Conservation (phyloP, 92 coral and sea anemone species). For the Diadumene lineata region DNA sequence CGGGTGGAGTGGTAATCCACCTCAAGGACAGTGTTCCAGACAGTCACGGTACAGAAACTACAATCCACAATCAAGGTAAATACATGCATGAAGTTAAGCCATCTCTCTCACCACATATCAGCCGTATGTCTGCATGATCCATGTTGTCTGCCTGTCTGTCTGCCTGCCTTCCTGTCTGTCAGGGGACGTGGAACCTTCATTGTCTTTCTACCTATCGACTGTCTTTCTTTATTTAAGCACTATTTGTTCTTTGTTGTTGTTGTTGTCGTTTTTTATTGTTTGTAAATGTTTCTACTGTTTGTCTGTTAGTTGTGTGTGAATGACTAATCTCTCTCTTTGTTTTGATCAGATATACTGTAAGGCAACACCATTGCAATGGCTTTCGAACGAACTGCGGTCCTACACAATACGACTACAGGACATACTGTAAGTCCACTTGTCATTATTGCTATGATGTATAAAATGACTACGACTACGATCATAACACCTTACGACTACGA, state of each 20-base stretch:
- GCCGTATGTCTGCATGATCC: neutral
- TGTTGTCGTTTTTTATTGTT: too few species aligned
- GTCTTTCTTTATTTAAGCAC: neutral
- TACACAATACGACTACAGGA: conserved; percentile 78
- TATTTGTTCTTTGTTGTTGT: neutral
- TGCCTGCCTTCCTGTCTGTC: too few species aligned
- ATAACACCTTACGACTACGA: neutral
- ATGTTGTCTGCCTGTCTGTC: conserved; percentile 1
- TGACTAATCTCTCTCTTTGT: neutral
- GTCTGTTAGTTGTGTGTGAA: neutral
- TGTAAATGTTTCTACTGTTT: neutral
- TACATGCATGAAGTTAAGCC: too few species aligned
- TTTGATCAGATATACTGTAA: conserved; percentile 43
- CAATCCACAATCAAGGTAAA: conserved; percentile 60
- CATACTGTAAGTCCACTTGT: conserved; percentile 73
- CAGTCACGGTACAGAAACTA: conserved; percentile 81
- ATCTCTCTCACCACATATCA: neutral
- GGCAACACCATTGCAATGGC: conserved; percentile 66
- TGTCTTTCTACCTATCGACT: too few species aligned
- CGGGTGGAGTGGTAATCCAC: conserved; percentile 72
- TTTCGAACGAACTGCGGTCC: conserved; percentile 72
- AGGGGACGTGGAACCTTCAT: too few species aligned
- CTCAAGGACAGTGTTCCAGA: conserved; percentile 62
- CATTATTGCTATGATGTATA: too few species aligned
- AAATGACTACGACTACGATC: too few species aligned